A percentile compares a stretch with the other conserved stretches of the same genome.
phyloP scores from a whole-genome alignment of 2,797 vertebrate species.

The Myotis planiceps region DNA sequence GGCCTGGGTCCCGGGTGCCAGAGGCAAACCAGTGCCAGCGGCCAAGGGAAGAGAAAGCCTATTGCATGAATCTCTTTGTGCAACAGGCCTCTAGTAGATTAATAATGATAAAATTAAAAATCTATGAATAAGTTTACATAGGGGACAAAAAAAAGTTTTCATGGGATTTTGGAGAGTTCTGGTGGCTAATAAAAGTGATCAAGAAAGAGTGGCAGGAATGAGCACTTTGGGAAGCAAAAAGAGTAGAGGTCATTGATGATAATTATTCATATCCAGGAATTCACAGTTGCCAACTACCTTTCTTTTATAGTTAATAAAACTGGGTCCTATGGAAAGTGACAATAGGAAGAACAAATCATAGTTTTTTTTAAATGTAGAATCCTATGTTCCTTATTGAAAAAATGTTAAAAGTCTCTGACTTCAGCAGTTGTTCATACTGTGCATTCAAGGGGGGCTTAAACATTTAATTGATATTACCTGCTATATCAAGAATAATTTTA shows the following conservation, averaged over 20 bases:
- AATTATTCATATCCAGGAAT: neutral
- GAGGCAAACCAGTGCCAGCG: too few species aligned
- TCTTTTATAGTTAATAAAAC: neutral
- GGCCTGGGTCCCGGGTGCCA: too few species aligned
- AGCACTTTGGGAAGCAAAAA: neutral
- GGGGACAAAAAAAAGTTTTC: neutral
- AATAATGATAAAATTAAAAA: neutral
- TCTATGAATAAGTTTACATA: neutral
- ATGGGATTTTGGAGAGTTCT: neutral
- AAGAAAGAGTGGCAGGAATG: neutral
- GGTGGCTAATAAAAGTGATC: neutral
- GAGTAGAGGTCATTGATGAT: neutral
- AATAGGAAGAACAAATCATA: neutral
- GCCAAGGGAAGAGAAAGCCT: too few species aligned
- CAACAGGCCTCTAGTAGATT: neutral
- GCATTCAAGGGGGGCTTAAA: neutral
- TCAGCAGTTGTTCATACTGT: neutral
- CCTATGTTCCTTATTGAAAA: neutral
- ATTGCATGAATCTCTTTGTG: too few species aligned
- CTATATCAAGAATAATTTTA: neutral
- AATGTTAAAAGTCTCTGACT: neutral
- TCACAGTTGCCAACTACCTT: neutral
- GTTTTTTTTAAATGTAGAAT: neutral
- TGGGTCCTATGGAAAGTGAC: neutral
- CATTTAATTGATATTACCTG: neutral